A percentile compares a stretch with the other conserved stretches of the same genome.
These are phyloP conservation scores for Cinclus mexicanus DNA, from an alignment of 2,113 vertebrate species.

Conservation along the genomic window DNA sequence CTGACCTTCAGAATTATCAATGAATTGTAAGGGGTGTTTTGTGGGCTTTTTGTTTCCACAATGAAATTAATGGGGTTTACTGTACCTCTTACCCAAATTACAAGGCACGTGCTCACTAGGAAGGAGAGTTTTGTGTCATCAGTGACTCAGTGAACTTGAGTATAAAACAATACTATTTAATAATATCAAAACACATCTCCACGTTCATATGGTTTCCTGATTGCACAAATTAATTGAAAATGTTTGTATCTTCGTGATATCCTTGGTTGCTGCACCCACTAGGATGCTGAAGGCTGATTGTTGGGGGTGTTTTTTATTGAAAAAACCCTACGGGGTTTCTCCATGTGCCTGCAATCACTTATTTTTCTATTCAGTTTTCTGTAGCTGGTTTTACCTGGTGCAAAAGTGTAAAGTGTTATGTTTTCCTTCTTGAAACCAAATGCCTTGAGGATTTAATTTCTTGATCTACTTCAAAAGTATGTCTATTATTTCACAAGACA, in stretches of 20 bases:
- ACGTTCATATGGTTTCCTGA: background rate
- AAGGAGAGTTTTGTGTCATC: background rate
- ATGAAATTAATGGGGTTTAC: background rate
- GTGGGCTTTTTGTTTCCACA: background rate
- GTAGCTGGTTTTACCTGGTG: background rate
- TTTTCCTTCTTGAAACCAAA: background rate
- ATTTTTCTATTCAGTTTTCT: background rate
- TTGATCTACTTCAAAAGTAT: background rate
- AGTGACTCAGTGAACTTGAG: background rate
- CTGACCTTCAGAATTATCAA: background rate
- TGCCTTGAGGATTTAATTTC: background rate
- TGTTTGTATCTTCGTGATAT: background rate
- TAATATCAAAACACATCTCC: background rate
- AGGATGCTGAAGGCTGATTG: background rate
- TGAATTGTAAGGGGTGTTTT: background rate
- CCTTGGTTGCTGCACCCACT: background rate
- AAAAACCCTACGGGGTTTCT: background rate
- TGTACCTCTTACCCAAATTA: background rate
- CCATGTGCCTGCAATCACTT: background rate
- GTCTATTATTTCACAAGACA: background rate
- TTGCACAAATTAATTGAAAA: background rate
- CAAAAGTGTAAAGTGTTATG: background rate
- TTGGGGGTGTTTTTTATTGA: rapidly evolving
- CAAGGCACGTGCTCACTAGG: background rate
- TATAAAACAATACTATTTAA: background rate